phyloP scores from a whole-genome alignment of 2,888 invertebrate species.

The Leptinotarsa rubiginosa region DNA sequence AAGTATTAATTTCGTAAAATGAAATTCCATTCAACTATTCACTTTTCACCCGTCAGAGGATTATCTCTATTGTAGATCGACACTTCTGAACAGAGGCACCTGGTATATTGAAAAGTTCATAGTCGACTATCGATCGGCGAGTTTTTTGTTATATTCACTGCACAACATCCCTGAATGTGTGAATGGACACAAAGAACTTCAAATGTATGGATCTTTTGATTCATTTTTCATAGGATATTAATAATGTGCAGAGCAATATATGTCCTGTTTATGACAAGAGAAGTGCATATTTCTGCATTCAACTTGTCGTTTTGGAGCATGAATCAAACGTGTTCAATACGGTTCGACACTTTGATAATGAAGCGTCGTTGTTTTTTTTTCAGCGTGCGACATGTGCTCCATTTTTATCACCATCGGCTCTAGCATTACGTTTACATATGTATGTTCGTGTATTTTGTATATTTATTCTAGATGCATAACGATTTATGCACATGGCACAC shows the following conservation, averaged over 20 bases:
- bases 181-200: conserved; percentile 38
- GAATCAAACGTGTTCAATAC: conserved; percentile 66
- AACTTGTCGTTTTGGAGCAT: conserved; percentile 66
- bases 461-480: conserved; percentile 53
- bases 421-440: conserved; percentile 60
- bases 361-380: conserved; percentile 57
- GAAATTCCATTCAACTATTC: conserved; percentile 4
- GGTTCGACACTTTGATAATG: conserved; percentile 67
- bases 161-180: conserved; percentile 31
- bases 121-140: conserved; percentile 30
- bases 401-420: no score
- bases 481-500: conserved; percentile 53
- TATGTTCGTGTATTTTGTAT: conserved; percentile 56
- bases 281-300: conserved; percentile 67
- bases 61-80: conserved; percentile 12
- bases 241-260: conserved; percentile 66
- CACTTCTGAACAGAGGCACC: conserved; percentile 16
- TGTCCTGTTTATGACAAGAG: conserved; percentile 65
- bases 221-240: conserved; percentile 66
- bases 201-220: conserved; percentile 59
- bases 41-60: conserved; percentile 12
- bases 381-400: conserved; percentile 50
- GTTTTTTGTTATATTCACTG: conserved; percentile 35
- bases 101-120: conserved; percentile 26
- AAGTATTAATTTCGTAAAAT: conserved; percentile 17